Conservation (phyloP, 2,797 vertebrate genomes). For the Syngnathus rostellatus region DNA sequence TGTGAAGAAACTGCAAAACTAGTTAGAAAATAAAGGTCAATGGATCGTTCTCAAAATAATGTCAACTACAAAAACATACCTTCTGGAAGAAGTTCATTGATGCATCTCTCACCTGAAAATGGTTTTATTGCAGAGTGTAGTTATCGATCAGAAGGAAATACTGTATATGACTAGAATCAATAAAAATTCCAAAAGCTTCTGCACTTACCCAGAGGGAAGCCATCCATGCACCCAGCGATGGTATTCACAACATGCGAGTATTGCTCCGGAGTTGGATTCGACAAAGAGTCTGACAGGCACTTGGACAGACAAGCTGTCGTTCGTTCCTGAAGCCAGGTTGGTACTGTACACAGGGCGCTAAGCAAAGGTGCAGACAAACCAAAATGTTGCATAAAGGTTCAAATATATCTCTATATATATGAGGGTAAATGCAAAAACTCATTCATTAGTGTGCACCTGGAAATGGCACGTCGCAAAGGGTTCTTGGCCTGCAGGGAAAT, state of each 20-base stretch:
- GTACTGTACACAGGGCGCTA: constrained; percentile 76
- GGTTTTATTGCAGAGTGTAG: not conserved
- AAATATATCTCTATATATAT: not conserved
- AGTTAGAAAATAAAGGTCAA: constrained; percentile 25
- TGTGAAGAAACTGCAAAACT: constrained; percentile 84
- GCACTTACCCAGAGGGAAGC: constrained; percentile 75
- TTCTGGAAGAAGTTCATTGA: constrained; percentile 75
- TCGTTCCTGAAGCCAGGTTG: constrained; percentile 58
- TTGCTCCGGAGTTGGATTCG: constrained; percentile 50
- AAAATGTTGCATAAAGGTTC: not conserved
- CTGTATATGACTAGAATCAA: not conserved
- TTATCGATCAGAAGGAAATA: not conserved
- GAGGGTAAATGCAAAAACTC: not conserved
- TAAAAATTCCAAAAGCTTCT: not conserved
- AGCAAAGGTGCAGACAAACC: constrained; percentile 7
- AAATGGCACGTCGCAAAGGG: constrained; percentile 80
- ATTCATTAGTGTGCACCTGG: constrained; percentile 69
- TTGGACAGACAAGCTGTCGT: constrained; percentile 62
- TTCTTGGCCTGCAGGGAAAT: constrained; percentile 78
- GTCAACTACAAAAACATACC: constrained; percentile 61
- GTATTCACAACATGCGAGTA: constrained; percentile 74
- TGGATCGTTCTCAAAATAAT: not conserved
- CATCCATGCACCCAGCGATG: constrained; percentile 79
- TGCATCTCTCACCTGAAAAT: constrained; percentile 73
- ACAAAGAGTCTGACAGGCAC: constrained; percentile 72